phyloP scores from a whole-genome alignment of 2,888 invertebrate genomes.

The Dasypolia templi region DNA sequence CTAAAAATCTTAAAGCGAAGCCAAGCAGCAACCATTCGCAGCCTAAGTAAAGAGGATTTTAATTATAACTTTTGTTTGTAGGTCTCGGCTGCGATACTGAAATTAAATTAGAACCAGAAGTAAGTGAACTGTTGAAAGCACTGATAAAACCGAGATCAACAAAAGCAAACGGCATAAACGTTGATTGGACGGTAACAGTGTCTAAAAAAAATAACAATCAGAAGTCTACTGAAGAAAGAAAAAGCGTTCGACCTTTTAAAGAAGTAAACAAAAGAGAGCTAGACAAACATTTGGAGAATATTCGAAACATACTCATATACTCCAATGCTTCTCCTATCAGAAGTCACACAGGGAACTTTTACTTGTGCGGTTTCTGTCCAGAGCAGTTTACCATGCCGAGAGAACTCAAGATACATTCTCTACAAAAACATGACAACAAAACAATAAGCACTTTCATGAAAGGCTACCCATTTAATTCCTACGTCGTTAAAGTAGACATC shows the following conservation, averaged over 20 bases:
- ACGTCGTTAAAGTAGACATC: slow-evolving; percentile 60
- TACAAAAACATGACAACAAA: slow-evolving; percentile 68
- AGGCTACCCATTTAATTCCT: slow-evolving; percentile 59
- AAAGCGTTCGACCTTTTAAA: neutral
- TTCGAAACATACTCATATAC: slow-evolving; percentile 71
- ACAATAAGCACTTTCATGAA: slow-evolving; percentile 69
- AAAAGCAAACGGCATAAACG: slow-evolving; percentile 19
- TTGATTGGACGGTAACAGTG: slow-evolving; percentile 54
- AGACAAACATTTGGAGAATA: slow-evolving; percentile 67
- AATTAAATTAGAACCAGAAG: slow-evolving; percentile 54
- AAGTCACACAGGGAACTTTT: slow-evolving; percentile 72
- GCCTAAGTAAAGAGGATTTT: slow-evolving; percentile 33
- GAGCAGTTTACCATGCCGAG: slow-evolving; percentile 68
- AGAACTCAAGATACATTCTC: slow-evolving; percentile 76
- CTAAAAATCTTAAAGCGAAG: neutral
- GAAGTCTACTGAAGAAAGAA: neutral
- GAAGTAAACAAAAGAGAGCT: slow-evolving; percentile 37
- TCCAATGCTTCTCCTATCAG: slow-evolving; percentile 81
- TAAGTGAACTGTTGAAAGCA: slow-evolving; percentile 46
- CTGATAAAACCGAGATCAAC: slow-evolving; percentile 34
- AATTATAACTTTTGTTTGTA: slow-evolving; percentile 64
- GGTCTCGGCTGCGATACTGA: slow-evolving; percentile 67
- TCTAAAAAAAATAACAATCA: slow-evolving; percentile 25
- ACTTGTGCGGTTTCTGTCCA: slow-evolving; percentile 76
- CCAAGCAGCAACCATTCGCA: neutral